phyloP scores from a whole-genome alignment of 2,888 invertebrate genomes.

The Caenorhabditis virilis region DNA sequence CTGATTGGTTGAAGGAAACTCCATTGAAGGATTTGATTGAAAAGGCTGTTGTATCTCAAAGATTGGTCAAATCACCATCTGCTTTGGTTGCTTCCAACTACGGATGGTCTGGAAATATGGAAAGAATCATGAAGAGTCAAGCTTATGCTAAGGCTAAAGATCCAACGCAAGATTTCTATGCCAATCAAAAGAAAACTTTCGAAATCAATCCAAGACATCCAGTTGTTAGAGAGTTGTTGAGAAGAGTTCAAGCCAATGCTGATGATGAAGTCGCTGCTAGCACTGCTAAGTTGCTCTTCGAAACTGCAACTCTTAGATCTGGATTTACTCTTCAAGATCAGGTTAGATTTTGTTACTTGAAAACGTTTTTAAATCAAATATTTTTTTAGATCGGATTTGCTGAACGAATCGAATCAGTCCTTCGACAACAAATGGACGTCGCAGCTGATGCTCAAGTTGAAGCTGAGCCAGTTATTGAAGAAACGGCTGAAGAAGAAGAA shows the following conservation, averaged over 20 bases:
- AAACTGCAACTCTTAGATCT: constrained; percentile 88
- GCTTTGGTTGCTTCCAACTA: constrained; percentile 93
- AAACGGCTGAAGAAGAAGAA: constrained; percentile 74
- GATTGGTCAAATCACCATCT: constrained; percentile 88
- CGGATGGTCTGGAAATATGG: constrained; percentile 99
- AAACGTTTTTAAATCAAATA: neutral
- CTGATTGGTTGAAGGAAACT: constrained; percentile 84
- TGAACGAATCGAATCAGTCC: constrained; percentile 85
- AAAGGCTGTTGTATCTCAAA: constrained; percentile 84
- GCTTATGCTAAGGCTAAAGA: constrained; percentile 95
- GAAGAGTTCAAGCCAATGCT: constrained; percentile 80
- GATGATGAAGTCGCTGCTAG: constrained; percentile 81
- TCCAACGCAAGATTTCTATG: constrained; percentile 78
- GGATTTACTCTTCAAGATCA: constrained; percentile 86
- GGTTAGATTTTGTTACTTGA: constrained; percentile 7
- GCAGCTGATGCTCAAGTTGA: constrained; percentile 66
- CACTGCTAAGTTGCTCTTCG: constrained; percentile 86
- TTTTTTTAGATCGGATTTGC: constrained; percentile 79
- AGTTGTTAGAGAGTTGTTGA: constrained; percentile 85
- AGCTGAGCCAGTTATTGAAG: constrained; percentile 69
- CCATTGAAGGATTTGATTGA: constrained; percentile 73
- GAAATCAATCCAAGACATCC: constrained; percentile 98
- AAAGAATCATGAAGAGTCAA: constrained; percentile 84
- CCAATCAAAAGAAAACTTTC: constrained; percentile 91
- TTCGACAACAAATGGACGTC: constrained; percentile 73